A percentile compares a stretch with the other conserved stretches of the same genome.
Conservation (phyloP, 2,888 invertebrate genomes). For the Nomada goodeniana region DNA sequence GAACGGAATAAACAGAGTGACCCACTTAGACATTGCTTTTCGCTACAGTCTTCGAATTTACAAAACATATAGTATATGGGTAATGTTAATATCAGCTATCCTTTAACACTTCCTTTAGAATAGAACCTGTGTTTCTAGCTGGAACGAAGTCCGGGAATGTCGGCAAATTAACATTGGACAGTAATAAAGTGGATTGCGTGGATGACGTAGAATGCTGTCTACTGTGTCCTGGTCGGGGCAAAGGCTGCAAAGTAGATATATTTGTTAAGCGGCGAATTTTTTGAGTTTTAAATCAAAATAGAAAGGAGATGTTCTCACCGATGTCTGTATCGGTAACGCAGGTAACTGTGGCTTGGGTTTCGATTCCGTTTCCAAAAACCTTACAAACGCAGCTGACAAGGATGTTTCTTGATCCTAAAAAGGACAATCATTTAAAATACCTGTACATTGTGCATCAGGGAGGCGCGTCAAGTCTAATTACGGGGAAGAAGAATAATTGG, state of each 20-base stretch:
- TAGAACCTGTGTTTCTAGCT: conserved; percentile 87
- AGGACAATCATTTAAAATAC: conserved; percentile 67
- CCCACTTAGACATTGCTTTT: conserved; percentile 20
- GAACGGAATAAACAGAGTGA: conserved; percentile 13
- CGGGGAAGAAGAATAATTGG: conserved; percentile 2
- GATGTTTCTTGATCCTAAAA: conserved; percentile 84
- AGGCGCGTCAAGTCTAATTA: neutral
- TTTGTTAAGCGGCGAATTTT: neutral
- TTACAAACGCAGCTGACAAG: conserved; percentile 90
- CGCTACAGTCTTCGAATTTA: conserved; percentile 44
- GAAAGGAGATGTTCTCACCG: conserved; percentile 72
- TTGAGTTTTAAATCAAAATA: neutral
- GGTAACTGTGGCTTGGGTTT: conserved; percentile 87
- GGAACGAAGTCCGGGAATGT: conserved; percentile 86
- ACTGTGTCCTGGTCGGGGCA: conserved; percentile 79
- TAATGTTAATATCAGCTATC: conserved; percentile 84
- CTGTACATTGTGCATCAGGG: neutral
- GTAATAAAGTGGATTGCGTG: conserved; percentile 84
- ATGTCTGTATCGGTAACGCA: conserved; percentile 84
- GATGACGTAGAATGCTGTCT: conserved; percentile 82
- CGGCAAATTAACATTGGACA: conserved; percentile 86
- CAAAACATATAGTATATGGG: conserved; percentile 24
- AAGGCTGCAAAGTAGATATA: conserved; percentile 67
- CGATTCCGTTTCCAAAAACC: conserved; percentile 94
- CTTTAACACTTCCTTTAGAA: conserved; percentile 87